Percentiles rank a stretch among this genome's conserved stretches.
These are phyloP conservation scores for Crocodylus rhombifer DNA, from an alignment of 2,797 vertebrate species.

Conservation along the genomic window DNA sequence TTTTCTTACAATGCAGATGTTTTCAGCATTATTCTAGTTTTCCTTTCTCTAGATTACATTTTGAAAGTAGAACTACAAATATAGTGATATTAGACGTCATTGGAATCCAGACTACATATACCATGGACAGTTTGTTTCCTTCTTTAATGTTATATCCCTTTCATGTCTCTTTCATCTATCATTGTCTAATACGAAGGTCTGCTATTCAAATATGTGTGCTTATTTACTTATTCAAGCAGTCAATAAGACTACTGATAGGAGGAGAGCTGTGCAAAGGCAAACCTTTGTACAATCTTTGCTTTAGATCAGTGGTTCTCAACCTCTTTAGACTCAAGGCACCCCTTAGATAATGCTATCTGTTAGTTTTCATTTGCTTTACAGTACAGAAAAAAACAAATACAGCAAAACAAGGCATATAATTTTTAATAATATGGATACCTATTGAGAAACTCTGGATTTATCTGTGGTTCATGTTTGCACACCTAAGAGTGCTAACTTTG, in stretches of 20 bases:
- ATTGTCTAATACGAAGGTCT: neutral
- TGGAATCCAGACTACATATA: neutral
- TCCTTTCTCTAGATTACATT: neutral
- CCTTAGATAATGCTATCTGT: too few relatives aligned
- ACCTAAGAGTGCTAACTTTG: too few relatives aligned
- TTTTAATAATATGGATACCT: too few relatives aligned
- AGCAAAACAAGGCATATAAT: too few relatives aligned
- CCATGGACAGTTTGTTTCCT: too few relatives aligned
- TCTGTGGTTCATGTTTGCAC: too few relatives aligned
- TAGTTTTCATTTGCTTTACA: too few relatives aligned
- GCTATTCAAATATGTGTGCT: neutral
- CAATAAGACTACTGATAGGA: neutral
- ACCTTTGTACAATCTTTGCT: neutral
- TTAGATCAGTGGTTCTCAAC: neutral
- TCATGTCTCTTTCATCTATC: neutral
- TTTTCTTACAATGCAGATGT: neutral
- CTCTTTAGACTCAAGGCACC: too few relatives aligned
- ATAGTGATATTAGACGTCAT: neutral
- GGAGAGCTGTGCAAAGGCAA: neutral
- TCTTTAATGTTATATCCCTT: too few relatives aligned
- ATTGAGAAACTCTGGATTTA: too few relatives aligned
- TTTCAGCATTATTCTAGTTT: neutral
- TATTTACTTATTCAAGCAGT: neutral
- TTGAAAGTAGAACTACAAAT: neutral
- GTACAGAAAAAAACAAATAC: too few relatives aligned